Evolutionary conservation across 1,140 invertebrate genomes (phyloP).

Genomic region (Megalonaias nervosa): DNA sequence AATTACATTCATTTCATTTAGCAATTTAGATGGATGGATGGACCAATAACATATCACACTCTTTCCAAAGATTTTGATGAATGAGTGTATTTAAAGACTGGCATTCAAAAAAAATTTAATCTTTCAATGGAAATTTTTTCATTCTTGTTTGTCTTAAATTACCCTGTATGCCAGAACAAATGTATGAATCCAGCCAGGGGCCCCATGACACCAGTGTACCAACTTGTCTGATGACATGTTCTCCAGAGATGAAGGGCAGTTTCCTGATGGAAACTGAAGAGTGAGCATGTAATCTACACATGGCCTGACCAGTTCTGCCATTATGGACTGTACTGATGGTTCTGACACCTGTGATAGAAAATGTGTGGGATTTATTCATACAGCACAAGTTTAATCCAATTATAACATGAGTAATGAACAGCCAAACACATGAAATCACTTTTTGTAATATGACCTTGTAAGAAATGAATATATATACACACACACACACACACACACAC

Average conservation of each 20-base stretch:
- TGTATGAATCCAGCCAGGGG: conserved; percentile 87
- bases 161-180: conserved; percentile 85
- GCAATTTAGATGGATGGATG: no score
- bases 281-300: conserved; percentile 78
- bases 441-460: no score
- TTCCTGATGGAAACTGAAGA: conserved; percentile 81
- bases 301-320: conserved; percentile 71
- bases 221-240: conserved; percentile 81
- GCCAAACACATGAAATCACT: not conserved
- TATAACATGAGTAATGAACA: not conserved
- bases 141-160: conserved; percentile 18
- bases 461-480: no score
- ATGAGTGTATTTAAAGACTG: no score
- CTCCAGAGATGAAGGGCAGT: conserved; percentile 87
- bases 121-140: no score
- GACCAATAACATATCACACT: no score
- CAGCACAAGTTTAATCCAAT: not conserved
- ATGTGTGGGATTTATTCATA: not conserved
- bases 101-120: no score
- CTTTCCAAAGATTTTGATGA: no score
- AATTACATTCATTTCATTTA: no score
- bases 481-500: no score
- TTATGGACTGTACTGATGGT: conserved; percentile 38
- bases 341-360: conserved; percentile 46
- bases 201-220: conserved; percentile 97